Evolutionary conservation across 2,888 invertebrate species (phyloP).

Genomic region (Caenorhabditis imperialis): DNA sequence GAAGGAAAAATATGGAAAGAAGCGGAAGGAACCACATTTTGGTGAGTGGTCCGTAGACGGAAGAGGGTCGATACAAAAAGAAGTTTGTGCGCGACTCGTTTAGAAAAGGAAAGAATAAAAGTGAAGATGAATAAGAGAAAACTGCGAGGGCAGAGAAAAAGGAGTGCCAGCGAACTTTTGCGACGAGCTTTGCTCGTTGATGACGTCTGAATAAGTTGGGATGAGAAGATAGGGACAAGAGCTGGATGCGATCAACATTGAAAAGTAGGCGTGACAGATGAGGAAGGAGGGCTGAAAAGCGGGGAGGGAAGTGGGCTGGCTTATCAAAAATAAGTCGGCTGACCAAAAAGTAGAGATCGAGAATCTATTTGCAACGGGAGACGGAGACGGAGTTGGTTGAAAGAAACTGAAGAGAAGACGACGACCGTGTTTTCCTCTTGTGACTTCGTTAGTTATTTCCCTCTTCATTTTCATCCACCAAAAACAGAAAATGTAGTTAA

Average conservation of each 20-base stretch:
- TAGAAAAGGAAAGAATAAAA: constrained; percentile 14
- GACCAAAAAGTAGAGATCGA: constrained; percentile 21
- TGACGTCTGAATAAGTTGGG: constrained; percentile 50
- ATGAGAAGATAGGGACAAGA: too few relatives aligned
- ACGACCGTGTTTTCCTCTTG: constrained; percentile 7
- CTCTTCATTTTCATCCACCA: not conserved
- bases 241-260: constrained; percentile 9
- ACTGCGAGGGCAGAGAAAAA: constrained; percentile 19
- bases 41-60: constrained; percentile 48
- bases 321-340: constrained; percentile 22
- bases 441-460: constrained; percentile 1
- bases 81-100: constrained; percentile 32
- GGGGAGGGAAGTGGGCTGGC: constrained; percentile 1
- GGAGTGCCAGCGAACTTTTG: constrained; percentile 36
- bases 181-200: constrained; percentile 48
- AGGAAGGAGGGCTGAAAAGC: constrained; percentile 1
- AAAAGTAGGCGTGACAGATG: constrained; percentile 40
- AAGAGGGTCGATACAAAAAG: constrained; percentile 44
- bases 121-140: constrained; percentile 17
- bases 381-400: constrained; percentile 7
- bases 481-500: constrained; percentile 12
- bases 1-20: constrained; percentile 7
- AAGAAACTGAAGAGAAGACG: too few relatives aligned
- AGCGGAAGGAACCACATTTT: constrained; percentile 45
- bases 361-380: constrained; percentile 6